A percentile compares a stretch with the other conserved stretches of the same genome.
phyloP scores from a whole-genome alignment of 2,888 invertebrate genomes.

The Agrotis ipsilon region DNA sequence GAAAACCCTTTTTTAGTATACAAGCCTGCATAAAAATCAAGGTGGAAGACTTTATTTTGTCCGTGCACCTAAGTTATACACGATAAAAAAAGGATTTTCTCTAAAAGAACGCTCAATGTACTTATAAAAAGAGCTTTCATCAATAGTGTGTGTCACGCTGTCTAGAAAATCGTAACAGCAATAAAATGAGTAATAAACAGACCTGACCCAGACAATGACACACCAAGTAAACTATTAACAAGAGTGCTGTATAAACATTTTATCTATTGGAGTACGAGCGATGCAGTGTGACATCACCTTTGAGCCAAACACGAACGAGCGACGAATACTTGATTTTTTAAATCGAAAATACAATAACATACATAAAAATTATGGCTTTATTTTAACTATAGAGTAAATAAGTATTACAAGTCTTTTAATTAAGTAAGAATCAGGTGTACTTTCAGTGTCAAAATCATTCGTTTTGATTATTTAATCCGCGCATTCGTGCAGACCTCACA shows the following conservation, averaged over 20 bases:
- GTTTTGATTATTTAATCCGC: neutral
- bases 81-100: too few species aligned
- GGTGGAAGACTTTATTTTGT: too few species aligned
- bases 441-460: too few species aligned
- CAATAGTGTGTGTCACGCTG: neutral
- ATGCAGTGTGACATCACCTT: constrained; percentile 61
- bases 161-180: constrained; percentile 1
- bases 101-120: too few species aligned
- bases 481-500: neutral
- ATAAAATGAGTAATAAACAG: constrained; percentile 28
- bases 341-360: too few species aligned
- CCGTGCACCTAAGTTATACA: neutral
- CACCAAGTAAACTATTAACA: constrained; percentile 42
- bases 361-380: too few species aligned
- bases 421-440: neutral
- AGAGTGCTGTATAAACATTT: constrained; percentile 14
- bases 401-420: neutral
- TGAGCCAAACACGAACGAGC: neutral
- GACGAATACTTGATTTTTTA: neutral
- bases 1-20: too few species aligned
- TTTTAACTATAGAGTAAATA: too few species aligned
- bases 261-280: constrained; percentile 37
- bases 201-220: constrained; percentile 52
- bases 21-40: too few species aligned
- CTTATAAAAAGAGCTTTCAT: neutral